Evolutionary conservation across 2,888 invertebrate species (phyloP).

Genomic region (Athalia circularis): DNA sequence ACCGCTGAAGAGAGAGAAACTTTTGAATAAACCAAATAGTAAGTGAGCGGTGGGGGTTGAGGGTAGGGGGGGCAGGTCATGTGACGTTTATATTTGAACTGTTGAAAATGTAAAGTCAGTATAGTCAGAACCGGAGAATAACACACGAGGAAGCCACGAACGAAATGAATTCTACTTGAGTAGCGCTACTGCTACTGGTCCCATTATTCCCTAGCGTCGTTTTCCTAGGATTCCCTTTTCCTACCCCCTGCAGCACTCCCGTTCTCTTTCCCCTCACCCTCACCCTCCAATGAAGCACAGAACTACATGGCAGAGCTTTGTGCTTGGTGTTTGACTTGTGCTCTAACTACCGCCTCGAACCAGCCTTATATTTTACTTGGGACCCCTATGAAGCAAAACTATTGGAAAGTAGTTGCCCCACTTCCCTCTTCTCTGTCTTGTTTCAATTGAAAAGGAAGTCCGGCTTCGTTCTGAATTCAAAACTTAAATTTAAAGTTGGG

Average conservation of each 20-base stretch:
- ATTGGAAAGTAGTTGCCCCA: conserved; percentile 38
- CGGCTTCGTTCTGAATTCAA: conserved; percentile 34
- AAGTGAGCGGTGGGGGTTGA: too few species aligned
- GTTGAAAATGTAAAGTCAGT: conserved; percentile 14
- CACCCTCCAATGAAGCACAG: conserved; percentile 6
- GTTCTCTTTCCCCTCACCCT: not conserved
- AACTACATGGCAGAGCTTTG: conserved; percentile 40
- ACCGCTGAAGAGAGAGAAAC: too few species aligned
- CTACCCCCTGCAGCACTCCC: too few species aligned
- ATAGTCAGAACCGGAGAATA: conserved; percentile 53
- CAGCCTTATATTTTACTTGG: conserved; percentile 44
- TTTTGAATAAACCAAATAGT: too few species aligned
- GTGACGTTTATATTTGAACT: conserved; percentile 27
- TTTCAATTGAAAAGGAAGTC: not conserved
- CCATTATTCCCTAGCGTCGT: conserved; percentile 30
- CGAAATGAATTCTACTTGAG: conserved; percentile 62
- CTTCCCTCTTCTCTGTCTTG: not conserved
- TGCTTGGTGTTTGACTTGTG: conserved; percentile 42
- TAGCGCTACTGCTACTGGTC: conserved; percentile 47
- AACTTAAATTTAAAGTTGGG: conserved; percentile 20
- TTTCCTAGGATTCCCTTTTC: conserved; percentile 5
- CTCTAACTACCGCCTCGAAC: conserved; percentile 38
- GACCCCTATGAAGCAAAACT: conserved; percentile 39
- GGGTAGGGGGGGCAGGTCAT: too few species aligned
- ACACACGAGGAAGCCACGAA: conserved; percentile 55